phyloP scores from a whole-genome alignment of 1,140 invertebrate genomes.

The Drosophila busckii region DNA sequence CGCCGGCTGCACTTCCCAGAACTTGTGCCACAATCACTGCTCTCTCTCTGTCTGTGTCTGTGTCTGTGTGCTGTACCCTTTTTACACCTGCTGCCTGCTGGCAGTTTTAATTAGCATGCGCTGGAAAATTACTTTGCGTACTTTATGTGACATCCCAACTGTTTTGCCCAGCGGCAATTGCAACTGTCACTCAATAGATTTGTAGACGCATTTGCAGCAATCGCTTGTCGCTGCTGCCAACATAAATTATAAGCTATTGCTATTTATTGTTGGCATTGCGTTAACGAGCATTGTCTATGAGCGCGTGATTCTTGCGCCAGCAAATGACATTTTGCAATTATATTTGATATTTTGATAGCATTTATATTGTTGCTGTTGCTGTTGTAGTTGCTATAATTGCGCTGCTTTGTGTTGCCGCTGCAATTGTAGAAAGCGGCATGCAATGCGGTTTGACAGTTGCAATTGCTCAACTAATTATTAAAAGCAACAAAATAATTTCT shows the following conservation, averaged over 20 bases:
- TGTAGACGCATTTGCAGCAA: neutral
- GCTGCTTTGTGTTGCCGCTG: no score
- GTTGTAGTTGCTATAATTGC: constrained; percentile 1
- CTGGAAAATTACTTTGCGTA: constrained; percentile 57
- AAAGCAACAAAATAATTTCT: no score
- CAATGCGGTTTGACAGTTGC: no score
- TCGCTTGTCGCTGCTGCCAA: constrained; percentile 22
- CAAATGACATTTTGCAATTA: constrained; percentile 52
- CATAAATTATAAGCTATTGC: constrained; percentile 61
- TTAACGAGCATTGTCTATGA: constrained; percentile 59
- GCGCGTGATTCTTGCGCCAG: constrained; percentile 27
- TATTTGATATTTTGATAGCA: constrained; percentile 66
- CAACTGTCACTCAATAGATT: constrained; percentile 22
- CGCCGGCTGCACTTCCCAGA: constrained; percentile 54
- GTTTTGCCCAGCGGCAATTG: constrained; percentile 3
- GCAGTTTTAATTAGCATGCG: constrained; percentile 71
- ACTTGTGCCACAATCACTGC: constrained; percentile 28
- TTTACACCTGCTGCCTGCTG: constrained; percentile 38
- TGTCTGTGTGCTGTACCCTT: constrained; percentile 6
- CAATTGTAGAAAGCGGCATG: neutral
- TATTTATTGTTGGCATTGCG: constrained; percentile 62
- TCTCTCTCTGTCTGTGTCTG: neutral
- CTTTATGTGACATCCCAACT: constrained; percentile 39
- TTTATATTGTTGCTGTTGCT: constrained; percentile 23
- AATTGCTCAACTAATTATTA: no score